These are phyloP conservation scores for Linepithema humile DNA, from an alignment of 1,140 invertebrate species.

Conservation along the genomic window DNA sequence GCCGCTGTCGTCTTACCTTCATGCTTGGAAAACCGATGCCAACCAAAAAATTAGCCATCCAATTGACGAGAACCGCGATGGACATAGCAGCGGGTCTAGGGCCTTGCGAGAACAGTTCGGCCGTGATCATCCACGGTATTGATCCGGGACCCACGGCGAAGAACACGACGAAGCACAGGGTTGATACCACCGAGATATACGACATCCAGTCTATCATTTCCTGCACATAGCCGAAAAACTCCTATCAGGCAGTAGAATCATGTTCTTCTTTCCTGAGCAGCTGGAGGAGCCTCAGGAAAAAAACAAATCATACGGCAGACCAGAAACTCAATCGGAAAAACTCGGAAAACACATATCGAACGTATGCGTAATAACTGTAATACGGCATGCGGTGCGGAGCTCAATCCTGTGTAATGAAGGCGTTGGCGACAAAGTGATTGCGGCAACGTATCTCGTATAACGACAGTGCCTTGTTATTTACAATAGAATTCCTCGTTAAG, in stretches of 20 bases:
- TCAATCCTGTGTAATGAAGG: constrained; percentile 78
- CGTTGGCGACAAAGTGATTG: constrained; percentile 65
- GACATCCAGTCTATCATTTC: constrained; percentile 99
- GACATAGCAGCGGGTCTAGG: constrained; percentile 98
- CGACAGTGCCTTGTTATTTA: constrained; percentile 63
- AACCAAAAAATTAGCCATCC: constrained; percentile 98
- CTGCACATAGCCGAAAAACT: constrained; percentile 97
- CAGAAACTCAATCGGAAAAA: constrained; percentile 61
- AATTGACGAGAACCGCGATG: constrained; percentile 98
- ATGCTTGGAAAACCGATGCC: constrained; percentile 97
- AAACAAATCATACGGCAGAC: constrained; percentile 47
- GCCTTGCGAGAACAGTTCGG: constrained; percentile 98
- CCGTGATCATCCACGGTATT: constrained; percentile 99
- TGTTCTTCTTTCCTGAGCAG: constrained; percentile 84
- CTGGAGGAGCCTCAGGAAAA: constrained; percentile 83
- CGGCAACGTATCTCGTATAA: constrained; percentile 56
- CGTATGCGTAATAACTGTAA: constrained; percentile 32
- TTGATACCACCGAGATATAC: constrained; percentile 97
- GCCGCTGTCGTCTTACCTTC: constrained; percentile 87
- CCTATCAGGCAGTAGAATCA: constrained; percentile 88
- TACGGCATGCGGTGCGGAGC: constrained; percentile 78
- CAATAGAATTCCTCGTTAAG: constrained; percentile 59
- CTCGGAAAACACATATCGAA: constrained; percentile 18
- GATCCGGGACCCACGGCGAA: constrained; percentile 98
- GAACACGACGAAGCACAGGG: constrained; percentile 97